Evolutionary conservation across 53 echinoderm and acorn worm genomes (phyloP), one percentile per base, ranked within the genome.

Genomic region (Henricia sp.): DNA sequence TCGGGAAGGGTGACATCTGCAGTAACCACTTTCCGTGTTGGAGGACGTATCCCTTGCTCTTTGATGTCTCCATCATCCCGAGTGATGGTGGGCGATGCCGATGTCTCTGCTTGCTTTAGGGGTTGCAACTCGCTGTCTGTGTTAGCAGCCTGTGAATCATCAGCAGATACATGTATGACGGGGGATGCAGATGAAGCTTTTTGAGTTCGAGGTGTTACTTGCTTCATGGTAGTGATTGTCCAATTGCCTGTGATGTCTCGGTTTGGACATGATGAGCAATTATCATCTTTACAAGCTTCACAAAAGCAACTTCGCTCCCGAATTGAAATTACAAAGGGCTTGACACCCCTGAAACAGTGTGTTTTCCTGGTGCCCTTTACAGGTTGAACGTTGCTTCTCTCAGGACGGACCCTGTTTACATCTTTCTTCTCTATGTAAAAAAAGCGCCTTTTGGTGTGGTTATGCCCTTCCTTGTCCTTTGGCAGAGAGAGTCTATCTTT

Each of bases 361-460:
- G 65, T 60, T 53, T 50, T 28, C 37, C 9, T 32, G 3, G 86
- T 86, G 14, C 59, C 68, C 51, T 76, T 66, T 8, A 76, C 21
- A 3, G 86, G 38, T 51, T 76, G 46, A 0, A 86, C 76, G 21
- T 67, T 25, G 29, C 36, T 76, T 37, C 77, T 9, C 1, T 65
- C 56, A 50, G 74, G 86, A 21, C 75, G 23, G 53, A 48, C 21
- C 20, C 69, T 60, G 50, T 86, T 67, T 1, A 86, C 25, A 34
- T 66, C 42, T 1, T 33, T 50, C 19, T 67, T n/a, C 44, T 56
- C 25, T 1, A 86, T 71, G 60, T 70, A 88, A 8, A 82, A 12
- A 62, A 88, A 88, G 23, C 55, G 16, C 50, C 88, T 56, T 67
- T 88, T 86, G 14, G 27, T 38, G 41, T 86, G 86, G 40, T 39